These are phyloP conservation scores for Spilogale gracilis DNA, from an alignment of 2,113 vertebrate species.

Conservation along the genomic window DNA sequence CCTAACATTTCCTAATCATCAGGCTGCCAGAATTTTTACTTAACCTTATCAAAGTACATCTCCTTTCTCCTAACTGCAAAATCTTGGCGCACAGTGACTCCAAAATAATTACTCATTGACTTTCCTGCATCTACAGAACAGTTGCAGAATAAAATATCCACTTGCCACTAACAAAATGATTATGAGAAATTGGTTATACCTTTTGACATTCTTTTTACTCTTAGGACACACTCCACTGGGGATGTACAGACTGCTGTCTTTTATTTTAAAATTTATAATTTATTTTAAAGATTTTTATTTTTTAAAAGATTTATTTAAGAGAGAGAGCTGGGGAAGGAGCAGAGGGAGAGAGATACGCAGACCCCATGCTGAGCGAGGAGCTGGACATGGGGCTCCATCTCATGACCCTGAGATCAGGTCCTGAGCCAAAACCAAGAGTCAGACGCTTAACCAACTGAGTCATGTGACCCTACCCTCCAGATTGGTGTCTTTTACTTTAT, in stretches of 20 bases:
- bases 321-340: neutral
- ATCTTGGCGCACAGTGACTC: neutral
- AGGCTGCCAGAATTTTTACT: neutral
- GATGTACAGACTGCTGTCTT: neutral
- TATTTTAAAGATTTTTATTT: neutral
- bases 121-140: neutral
- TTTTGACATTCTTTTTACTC: neutral
- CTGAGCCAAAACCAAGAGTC: neutral
- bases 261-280: neutral
- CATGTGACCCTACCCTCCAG: too few species aligned
- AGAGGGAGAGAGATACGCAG: neutral
- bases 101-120: neutral
- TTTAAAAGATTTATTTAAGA: neutral
- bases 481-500: neutral
- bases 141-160: neutral
- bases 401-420: neutral
- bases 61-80: neutral
- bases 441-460: neutral
- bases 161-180: neutral
- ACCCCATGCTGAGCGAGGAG: neutral
- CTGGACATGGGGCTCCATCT: neutral
- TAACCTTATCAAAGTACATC: neutral
- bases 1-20: neutral
- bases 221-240: neutral
- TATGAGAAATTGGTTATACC: neutral